These are phyloP conservation scores for Plotosus lineatus DNA, from an alignment of 2,113 vertebrate genomes.

Conservation along the genomic window DNA sequence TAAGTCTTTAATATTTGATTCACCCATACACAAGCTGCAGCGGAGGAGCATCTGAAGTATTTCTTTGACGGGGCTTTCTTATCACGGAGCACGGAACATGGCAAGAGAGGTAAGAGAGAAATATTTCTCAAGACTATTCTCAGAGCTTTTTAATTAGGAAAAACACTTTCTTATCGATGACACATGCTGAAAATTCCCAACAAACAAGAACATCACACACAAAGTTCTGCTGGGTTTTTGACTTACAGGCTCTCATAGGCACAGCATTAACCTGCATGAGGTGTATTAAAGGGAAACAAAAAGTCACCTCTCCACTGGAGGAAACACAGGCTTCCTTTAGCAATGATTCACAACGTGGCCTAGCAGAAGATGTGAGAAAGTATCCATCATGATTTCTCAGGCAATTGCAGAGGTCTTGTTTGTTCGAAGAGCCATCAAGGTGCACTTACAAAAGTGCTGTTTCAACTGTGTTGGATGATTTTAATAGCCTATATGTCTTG, in stretches of 20 bases:
- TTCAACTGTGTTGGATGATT: not conserved
- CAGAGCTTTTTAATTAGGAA: not conserved
- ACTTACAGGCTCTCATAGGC: not conserved
- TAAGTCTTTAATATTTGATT: conserved; percentile 53
- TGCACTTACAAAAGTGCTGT: conserved; percentile 7
- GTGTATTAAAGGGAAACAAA: not conserved
- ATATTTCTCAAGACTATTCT: not conserved
- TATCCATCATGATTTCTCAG: conserved; percentile 8
- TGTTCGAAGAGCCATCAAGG: conserved; percentile 10
- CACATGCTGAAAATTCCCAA: not conserved
- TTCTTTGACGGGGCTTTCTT: conserved; percentile 39
- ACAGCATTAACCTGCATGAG: not conserved
- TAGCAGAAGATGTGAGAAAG: not conserved
- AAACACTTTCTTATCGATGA: not conserved
- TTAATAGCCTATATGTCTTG: conserved; percentile 6
- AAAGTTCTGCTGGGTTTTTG: not conserved
- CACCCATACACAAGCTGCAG: conserved; percentile 23
- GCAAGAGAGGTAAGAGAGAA: not conserved
- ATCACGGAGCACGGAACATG: conserved; percentile 20
- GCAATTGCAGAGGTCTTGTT: not conserved
- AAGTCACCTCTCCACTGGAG: not conserved
- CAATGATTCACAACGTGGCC: conserved; percentile 30
- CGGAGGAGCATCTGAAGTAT: conserved; percentile 4
- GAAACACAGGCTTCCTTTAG: conserved; percentile 28
- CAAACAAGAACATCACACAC: not conserved